Evolutionary conservation across 2,888 invertebrate genomes (phyloP).

Genomic region (Colletes collaris): DNA sequence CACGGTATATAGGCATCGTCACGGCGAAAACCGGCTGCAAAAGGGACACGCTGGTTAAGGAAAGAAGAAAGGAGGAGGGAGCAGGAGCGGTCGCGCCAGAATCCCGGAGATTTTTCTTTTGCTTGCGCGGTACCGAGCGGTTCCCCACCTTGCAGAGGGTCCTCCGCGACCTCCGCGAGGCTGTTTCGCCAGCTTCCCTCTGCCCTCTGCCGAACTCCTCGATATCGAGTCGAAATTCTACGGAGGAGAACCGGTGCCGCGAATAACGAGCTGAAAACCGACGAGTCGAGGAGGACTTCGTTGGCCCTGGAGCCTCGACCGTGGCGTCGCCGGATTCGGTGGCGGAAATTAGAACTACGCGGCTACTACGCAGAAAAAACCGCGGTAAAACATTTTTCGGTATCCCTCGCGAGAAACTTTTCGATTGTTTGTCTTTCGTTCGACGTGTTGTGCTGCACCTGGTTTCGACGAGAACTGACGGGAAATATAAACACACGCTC

Average conservation of each 20-base stretch:
- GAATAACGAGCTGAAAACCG: conserved; percentile 14
- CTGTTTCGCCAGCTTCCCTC: not conserved
- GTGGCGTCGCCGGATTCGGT: not conserved
- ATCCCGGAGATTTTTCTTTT: conserved; percentile 5
- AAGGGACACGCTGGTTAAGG: conserved; percentile 64
- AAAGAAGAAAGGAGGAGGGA: conserved; percentile 58
- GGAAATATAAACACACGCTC: too few species aligned
- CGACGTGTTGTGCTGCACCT: too few species aligned
- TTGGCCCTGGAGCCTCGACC: not conserved
- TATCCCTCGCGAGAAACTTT: too few species aligned
- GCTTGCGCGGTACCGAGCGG: not conserved
- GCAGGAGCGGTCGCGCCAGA: conserved; percentile 9
- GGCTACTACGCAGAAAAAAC: too few species aligned
- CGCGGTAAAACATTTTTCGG: too few species aligned
- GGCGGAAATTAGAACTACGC: not conserved
- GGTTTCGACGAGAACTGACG: too few species aligned
- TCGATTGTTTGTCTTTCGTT: too few species aligned
- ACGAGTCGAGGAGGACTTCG: not conserved
- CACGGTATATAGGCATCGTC: conserved; percentile 29
- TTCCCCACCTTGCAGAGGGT: not conserved
- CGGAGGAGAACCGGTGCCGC: conserved; percentile 10
- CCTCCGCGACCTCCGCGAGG: too few species aligned
- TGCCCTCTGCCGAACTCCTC: not conserved
- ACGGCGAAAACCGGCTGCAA: conserved; percentile 64
- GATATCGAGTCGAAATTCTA: conserved; percentile 11